Percentiles rank a stretch among this genome's conserved stretches.
Conservation (phyloP, 2,113 vertebrate species). For the Cnemophilus loriae region DNA sequence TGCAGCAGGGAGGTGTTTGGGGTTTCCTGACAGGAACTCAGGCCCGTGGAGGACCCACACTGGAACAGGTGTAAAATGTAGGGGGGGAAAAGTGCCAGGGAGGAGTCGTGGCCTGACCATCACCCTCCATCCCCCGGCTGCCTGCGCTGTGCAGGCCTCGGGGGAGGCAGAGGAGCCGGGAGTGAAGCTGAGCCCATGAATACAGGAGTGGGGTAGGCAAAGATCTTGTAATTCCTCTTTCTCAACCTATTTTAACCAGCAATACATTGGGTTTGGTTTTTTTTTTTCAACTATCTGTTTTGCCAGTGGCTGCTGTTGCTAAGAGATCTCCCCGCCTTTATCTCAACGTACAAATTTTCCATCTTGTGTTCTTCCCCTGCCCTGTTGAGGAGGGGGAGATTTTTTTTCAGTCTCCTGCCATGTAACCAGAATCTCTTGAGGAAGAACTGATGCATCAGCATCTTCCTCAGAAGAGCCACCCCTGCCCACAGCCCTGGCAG, state of each 20-base stretch:
- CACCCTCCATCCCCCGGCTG: background rate
- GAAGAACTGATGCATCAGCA: background rate
- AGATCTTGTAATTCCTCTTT: background rate
- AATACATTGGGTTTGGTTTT: background rate
- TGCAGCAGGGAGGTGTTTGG: background rate
- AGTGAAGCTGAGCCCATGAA: background rate
- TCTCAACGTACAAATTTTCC: background rate
- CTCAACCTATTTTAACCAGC: background rate
- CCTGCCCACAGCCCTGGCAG: background rate
- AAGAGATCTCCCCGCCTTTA: background rate
- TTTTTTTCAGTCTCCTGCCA: background rate
- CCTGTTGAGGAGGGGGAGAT: background rate
- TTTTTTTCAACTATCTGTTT: background rate
- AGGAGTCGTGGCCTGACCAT: background rate
- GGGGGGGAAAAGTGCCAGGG: background rate
- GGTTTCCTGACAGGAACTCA: background rate
- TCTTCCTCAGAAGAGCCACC: background rate
- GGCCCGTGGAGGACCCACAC: rapidly evolving
- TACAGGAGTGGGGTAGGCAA: background rate
- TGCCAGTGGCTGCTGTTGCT: background rate
- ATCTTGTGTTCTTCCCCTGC: background rate
- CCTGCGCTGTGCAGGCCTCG: rapidly evolving
- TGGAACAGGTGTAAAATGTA: background rate
- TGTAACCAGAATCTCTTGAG: background rate
- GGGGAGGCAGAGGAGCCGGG: background rate